phyloP scores from a whole-genome alignment of 2,797 vertebrate genomes.

The Buphagus erythrorhynchus region DNA sequence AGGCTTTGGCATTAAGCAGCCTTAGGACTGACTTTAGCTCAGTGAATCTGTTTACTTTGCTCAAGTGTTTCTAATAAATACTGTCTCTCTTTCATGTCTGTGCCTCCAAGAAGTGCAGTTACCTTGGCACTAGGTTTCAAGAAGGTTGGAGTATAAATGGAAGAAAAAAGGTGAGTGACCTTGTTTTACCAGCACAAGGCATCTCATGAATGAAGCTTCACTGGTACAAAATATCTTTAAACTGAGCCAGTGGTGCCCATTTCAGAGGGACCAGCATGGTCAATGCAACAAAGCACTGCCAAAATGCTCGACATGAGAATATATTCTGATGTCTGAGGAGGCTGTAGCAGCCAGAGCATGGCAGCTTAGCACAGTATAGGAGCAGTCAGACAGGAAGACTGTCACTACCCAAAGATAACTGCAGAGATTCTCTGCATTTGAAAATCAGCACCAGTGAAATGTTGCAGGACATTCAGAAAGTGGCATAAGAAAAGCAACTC shows the following conservation, averaged over 20 bases:
- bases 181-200: neutral
- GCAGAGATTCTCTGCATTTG: neutral
- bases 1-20: neutral
- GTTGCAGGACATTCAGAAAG: neutral
- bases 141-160: neutral
- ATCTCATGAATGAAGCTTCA: accelerated
- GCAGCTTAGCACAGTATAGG: neutral
- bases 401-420: neutral
- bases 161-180: neutral
- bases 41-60: neutral
- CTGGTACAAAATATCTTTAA: neutral
- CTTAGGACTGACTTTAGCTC: neutral
- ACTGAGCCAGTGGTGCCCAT: neutral
- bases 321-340: neutral
- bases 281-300: neutral
- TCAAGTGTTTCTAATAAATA: neutral
- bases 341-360: accelerated
- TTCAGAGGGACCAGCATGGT: neutral
- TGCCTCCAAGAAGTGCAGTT: neutral
- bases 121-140: neutral
- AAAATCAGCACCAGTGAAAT: neutral
- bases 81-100: neutral
- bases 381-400: neutral
- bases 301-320: neutral
- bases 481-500: neutral